Percentiles rank a stretch among this genome's conserved stretches.
These are phyloP conservation scores for Artibeus jamaicensis DNA, from an alignment of 2,797 vertebrate genomes.

Conservation along the genomic window DNA sequence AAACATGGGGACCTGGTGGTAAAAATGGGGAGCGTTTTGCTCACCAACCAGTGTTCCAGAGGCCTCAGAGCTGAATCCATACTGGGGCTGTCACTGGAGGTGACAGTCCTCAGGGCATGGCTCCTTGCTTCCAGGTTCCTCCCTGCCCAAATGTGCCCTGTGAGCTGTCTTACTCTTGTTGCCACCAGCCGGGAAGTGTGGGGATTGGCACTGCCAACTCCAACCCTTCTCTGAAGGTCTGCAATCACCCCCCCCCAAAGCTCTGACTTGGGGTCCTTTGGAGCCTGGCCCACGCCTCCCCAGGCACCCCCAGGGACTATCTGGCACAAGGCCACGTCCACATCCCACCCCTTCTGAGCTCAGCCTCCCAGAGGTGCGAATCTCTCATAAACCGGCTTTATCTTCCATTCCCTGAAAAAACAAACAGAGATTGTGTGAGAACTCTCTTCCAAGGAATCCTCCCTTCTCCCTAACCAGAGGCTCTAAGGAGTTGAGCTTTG, in stretches of 20 bases:
- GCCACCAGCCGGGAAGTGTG: not conserved
- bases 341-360: slow-evolving; percentile 52
- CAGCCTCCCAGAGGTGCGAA: slow-evolving; percentile 74
- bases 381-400: slow-evolving; percentile 61
- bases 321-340: not conserved
- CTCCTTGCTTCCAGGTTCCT: not conserved
- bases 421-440: slow-evolving; percentile 75
- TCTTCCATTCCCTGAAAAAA: slow-evolving; percentile 71
- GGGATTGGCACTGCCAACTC: not conserved
- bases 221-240: not conserved
- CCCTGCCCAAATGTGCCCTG: not conserved
- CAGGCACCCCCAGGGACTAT: not conserved
- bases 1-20: not conserved
- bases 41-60: not conserved
- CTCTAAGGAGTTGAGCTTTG: slow-evolving; percentile 82
- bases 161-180: not conserved
- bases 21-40: not conserved
- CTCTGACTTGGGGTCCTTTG: not conserved
- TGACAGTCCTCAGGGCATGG: not conserved
- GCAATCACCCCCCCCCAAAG: not conserved
- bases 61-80: not conserved
- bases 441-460: slow-evolving; percentile 79
- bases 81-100: not conserved
- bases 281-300: not conserved
- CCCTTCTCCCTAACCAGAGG: slow-evolving; percentile 77